Evolutionary conservation across 2,797 vertebrate species (phyloP), one percentile per base, ranked within the genome.

Genomic region (Vireo griseus): DNA sequence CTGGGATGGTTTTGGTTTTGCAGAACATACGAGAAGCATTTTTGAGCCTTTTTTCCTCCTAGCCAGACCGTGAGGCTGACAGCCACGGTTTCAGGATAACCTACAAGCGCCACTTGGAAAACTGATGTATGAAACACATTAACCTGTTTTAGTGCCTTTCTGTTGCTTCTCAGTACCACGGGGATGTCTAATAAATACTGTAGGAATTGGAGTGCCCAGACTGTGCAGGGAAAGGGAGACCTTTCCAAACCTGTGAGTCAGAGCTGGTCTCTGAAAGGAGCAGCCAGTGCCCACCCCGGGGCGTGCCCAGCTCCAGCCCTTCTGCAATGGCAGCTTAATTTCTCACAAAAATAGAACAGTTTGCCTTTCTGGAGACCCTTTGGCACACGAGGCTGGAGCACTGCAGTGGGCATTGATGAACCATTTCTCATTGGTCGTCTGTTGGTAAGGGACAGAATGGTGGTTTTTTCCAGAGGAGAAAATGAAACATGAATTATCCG

Each of bases 21-120:
- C 33, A 67, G 57, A 51, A 29, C 10, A 6, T 3, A 17, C 0
- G 0, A 47, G 37, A 58, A 81, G 10, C 13, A 3, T 58, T 85
- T 92, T 45, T 31, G 33, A 75, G n/a, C 58, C 10, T 16, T 47
- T 9, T 75, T 75, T 33, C 10, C 18, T 58, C 35, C 50, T n/a
- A 6, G 28, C 19, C 33, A 28, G 77, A 9, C 42, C 1, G 1
- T 19, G 14, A 39, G 33, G 62, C 52, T 62, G 66, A 9, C 45
- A 76, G 37, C 81, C 17, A 1, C 0, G 9, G 8, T 10, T 52
- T 51, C 28, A 58, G 75, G 58, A 3, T 40, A 52, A 52, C 39
- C 77, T 59, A 21, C 15, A 48, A 31, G 16, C 28, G 44, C 44
- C 11, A 0, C 45, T 16, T 45, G 48, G 69, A 50, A 61, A 83